phyloP scores from a whole-genome alignment of 2,113 vertebrate species.

The Cettia cetti region DNA sequence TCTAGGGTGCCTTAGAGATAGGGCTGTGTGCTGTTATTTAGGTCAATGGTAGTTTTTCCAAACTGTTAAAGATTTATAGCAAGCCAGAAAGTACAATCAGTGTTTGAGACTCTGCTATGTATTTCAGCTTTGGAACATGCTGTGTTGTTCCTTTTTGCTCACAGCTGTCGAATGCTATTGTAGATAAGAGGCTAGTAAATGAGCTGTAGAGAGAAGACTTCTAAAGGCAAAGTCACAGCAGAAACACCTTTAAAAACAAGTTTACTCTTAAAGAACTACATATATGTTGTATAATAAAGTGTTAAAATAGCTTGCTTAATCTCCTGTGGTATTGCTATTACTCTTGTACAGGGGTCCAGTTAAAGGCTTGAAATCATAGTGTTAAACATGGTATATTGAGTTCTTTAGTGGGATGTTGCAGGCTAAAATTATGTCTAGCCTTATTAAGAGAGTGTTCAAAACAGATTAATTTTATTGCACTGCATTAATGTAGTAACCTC shows the following conservation, averaged over 20 bases:
- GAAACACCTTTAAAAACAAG: background rate
- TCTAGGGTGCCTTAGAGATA: background rate
- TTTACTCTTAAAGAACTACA: background rate
- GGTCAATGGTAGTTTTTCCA: background rate
- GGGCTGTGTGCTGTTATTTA: background rate
- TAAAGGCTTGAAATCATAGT: background rate
- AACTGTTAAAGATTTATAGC: background rate
- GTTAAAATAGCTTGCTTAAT: background rate
- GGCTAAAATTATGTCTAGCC: background rate
- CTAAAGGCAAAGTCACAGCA: background rate
- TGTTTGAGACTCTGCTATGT: background rate
- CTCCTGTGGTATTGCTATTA: background rate
- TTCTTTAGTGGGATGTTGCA: background rate
- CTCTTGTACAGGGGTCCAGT: background rate
- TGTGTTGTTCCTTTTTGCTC: background rate
- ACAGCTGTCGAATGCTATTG: background rate
- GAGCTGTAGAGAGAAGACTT: background rate
- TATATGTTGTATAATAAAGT: background rate
- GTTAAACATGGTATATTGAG: background rate
- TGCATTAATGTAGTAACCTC: background rate
- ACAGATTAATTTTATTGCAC: background rate
- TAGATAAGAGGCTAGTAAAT: background rate
- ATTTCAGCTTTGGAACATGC: background rate
- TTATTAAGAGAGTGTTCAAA: background rate
- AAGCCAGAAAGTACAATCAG: background rate